Evolutionary conservation across 2,888 invertebrate genomes (phyloP).

Genomic region (Heliothis peltigera): DNA sequence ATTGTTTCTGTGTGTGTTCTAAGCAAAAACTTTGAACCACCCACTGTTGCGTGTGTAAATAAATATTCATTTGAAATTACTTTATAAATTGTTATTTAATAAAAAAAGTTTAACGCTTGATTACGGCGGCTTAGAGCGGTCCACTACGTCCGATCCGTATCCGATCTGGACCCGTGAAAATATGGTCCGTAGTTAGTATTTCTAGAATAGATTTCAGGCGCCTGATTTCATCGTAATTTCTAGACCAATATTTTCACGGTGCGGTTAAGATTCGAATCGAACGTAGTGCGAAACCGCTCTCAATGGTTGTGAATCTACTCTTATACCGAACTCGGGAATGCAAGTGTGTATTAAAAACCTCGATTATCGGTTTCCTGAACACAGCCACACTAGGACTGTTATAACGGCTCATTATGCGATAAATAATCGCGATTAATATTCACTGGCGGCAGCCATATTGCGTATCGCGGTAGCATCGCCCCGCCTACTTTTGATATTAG

Average conservation of each 20-base stretch:
- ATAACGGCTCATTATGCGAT: conserved; percentile 74
- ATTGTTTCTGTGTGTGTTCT: conserved; percentile 9
- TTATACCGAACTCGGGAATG: conserved; percentile 33
- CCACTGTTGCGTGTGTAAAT: conserved; percentile 20
- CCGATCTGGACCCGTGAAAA: too few species aligned
- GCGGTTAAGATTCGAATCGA: too few species aligned
- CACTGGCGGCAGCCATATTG: conserved; percentile 73
- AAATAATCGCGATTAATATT: conserved; percentile 80
- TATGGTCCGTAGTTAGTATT: too few species aligned
- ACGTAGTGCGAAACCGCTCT: too few species aligned
- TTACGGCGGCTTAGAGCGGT: conserved; percentile 24
- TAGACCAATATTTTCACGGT: too few species aligned
- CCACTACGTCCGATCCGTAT: too few species aligned
- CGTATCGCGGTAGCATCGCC: conserved; percentile 80
- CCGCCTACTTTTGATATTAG: conserved; percentile 77
- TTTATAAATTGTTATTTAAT: conserved; percentile 30
- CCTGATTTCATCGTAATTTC: too few species aligned
- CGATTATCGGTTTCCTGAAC: conserved; percentile 54
- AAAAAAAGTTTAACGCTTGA: conserved; percentile 46
- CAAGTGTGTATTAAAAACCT: conserved; percentile 40
- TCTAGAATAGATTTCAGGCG: too few species aligned
- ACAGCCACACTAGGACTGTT: conserved; percentile 62
- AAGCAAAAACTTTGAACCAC: conserved; percentile 10
- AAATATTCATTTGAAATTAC: conserved; percentile 34
- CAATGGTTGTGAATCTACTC: conserved; percentile 38